These are phyloP conservation scores for Apodemus speciosus DNA, from an alignment of 2,113 vertebrate species.

Conservation along the genomic window DNA sequence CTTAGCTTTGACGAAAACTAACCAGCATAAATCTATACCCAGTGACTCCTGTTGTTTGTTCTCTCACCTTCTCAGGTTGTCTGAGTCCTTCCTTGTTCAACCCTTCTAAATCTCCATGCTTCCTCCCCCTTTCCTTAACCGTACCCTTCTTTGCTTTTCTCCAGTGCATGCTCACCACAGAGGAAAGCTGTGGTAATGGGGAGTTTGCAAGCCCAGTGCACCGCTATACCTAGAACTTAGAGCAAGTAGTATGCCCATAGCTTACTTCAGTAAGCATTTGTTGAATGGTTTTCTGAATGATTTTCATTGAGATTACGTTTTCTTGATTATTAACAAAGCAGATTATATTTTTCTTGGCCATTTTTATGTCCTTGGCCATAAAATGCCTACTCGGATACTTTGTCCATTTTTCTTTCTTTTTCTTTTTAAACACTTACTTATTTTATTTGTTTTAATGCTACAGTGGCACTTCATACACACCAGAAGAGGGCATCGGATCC, in stretches of 20 bases:
- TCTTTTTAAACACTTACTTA: neutral
- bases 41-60: neutral
- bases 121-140: neutral
- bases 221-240: neutral
- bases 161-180: neutral
- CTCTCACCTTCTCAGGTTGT: neutral
- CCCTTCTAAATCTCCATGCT: neutral
- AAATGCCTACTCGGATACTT: neutral
- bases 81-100: neutral
- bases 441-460: too few relatives aligned
- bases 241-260: neutral
- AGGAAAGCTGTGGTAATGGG: neutral
- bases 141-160: neutral
- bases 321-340: neutral
- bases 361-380: neutral
- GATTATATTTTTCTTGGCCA: neutral
- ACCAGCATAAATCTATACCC: neutral
- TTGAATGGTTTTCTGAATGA: neutral
- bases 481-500: too few relatives aligned
- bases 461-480: too few relatives aligned
- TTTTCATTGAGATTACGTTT: constrained; percentile 27
- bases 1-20: neutral
- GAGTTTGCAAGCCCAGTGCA: neutral
- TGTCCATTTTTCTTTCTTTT: constrained; percentile 15
- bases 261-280: neutral